A percentile compares a stretch with the other conserved stretches of the same genome.
Evolutionary conservation across 2,113 vertebrate species (phyloP).

Genomic region (Butorides virescens): DNA sequence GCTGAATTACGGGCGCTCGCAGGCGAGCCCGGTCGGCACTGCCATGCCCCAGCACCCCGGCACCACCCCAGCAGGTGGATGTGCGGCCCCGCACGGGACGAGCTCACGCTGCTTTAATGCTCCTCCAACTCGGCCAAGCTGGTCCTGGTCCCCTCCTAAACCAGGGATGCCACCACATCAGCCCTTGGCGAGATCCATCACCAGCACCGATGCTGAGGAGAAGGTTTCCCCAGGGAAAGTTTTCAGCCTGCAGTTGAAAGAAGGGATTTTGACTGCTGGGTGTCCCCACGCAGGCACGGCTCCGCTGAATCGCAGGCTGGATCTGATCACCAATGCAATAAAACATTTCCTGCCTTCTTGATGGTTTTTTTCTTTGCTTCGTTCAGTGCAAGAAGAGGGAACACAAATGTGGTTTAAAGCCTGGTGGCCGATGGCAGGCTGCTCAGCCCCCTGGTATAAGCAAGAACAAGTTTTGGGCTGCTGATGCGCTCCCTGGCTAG

Average conservation of each 20-base stretch:
- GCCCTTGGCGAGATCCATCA: not conserved
- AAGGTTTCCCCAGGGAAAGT: not conserved
- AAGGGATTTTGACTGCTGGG: not conserved
- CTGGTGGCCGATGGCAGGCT: not conserved
- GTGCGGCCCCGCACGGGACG: accelerated
- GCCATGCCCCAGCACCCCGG: not conserved
- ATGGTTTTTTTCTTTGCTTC: not conserved
- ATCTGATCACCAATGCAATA: accelerated
- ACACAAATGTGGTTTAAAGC: not conserved
- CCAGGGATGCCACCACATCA: not conserved
- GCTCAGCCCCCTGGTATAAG: not conserved
- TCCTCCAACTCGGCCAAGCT: not conserved
- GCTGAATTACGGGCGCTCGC: not conserved
- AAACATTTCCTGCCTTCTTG: not conserved
- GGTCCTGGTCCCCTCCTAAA: not conserved
- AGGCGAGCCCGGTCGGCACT: not conserved
- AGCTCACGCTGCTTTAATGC: accelerated
- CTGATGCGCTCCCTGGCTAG: accelerated
- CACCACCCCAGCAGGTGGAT: no score
- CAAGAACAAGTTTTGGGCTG: not conserved
- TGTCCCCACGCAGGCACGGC: accelerated
- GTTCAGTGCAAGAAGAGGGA: not conserved
- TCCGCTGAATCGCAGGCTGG: not conserved
- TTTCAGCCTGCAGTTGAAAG: not conserved
- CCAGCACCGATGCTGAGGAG: accelerated